Conservation (phyloP, 1,140 invertebrate genomes). For the Orussus abietinus region DNA sequence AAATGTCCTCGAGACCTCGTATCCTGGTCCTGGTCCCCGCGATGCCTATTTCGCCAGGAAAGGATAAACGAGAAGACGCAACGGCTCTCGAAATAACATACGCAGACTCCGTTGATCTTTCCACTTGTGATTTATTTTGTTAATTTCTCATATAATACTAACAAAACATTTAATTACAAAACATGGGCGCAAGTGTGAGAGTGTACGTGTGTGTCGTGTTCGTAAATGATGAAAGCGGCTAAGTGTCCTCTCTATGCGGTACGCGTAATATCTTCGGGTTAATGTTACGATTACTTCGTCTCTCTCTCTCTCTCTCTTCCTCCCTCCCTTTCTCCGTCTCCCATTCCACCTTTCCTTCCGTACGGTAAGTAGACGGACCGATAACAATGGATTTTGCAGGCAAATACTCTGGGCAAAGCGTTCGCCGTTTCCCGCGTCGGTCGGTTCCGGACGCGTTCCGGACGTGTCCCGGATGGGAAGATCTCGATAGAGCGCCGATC, state of each 20-base stretch:
- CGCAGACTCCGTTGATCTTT: too few species aligned
- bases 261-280: conserved; percentile 32
- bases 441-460: too few species aligned
- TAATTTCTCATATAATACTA: conserved; percentile 46
- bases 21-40: too few species aligned
- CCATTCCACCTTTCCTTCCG: too few species aligned
- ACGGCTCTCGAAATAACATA: background rate
- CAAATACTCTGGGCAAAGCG: too few species aligned
- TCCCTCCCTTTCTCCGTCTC: too few species aligned
- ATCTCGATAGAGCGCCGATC: too few species aligned
- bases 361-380: conserved; percentile 41
- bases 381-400: conserved; percentile 39
- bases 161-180: conserved; percentile 50
- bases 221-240: conserved; percentile 19
- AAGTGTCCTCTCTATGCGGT: conserved; percentile 21
- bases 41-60: too few species aligned
- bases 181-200: conserved; percentile 27
- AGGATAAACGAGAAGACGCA: conserved; percentile 1
- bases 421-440: too few species aligned
- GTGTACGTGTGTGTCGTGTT: conserved; percentile 26
- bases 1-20: too few species aligned
- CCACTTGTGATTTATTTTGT: conserved; percentile 42
- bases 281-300: conserved; percentile 40
- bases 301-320: too few species aligned
- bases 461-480: too few species aligned